A percentile compares a stretch with the other conserved stretches of the same genome.
Conservation (phyloP, 2,797 vertebrate species). For the Hipposideros larvatus region DNA sequence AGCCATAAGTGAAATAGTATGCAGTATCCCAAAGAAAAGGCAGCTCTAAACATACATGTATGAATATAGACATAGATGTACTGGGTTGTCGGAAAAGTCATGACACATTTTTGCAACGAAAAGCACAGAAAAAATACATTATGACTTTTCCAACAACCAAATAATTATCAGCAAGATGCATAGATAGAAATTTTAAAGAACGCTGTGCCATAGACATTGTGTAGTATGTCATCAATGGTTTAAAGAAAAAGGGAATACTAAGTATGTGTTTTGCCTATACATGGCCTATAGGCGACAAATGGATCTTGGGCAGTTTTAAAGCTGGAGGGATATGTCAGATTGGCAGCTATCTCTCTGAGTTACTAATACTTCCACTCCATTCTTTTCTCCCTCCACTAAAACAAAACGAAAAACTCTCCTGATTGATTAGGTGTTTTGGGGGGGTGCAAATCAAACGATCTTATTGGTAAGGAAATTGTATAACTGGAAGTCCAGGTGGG, state of each 20-base stretch:
- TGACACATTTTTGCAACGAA: no score
- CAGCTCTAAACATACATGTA: no score
- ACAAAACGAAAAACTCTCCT: background rate
- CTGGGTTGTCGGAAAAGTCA: no score
- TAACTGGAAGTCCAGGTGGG: background rate
- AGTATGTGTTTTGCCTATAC: background rate
- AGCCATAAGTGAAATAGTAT: background rate
- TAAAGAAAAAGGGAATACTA: background rate
- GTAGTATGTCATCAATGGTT: background rate
- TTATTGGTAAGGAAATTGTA: background rate
- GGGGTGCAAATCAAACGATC: background rate
- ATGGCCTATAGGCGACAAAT: background rate
- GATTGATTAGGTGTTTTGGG: background rate
- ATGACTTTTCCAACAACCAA: no score
- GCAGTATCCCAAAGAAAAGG: background rate
- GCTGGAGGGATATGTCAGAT: background rate
- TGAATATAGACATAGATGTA: no score
- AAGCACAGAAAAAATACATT: no score
- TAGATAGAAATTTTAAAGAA: background rate
- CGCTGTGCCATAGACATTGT: background rate
- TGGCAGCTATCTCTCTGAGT: background rate
- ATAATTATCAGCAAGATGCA: background rate
- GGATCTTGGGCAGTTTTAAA: background rate
- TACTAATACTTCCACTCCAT: background rate
- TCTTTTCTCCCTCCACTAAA: background rate